Base-by-base conservation (phyloP, 1,140 invertebrate genomes). In the Drosophila pachea region DNA sequence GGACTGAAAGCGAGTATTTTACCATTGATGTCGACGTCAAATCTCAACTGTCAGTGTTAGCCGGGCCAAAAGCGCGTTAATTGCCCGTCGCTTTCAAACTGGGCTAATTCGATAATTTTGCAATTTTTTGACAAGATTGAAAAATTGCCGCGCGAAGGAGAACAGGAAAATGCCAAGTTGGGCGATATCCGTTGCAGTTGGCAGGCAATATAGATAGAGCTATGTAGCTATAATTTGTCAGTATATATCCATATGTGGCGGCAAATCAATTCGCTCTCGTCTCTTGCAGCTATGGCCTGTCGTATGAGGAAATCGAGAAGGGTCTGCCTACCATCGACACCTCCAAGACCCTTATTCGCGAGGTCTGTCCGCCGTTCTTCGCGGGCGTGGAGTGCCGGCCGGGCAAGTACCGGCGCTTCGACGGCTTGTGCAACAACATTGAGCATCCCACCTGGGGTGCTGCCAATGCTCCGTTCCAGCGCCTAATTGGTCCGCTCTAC, bases 341-440 rank as follows among this genome's bases (percentile, higher is more conserved):
- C 0, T 95, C 95, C 5, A 96, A 96, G 76, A 97, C 97, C 0
- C 90, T 96, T 4, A 95, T 98, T 64, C 91, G 94, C 7, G 95
- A 97, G 70, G 93, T 97, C 0, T 98, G 97, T 86, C 96, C 96
- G 4, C 94, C 95, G 1, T 96, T 95, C 87, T 92, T 97, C 72
- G 94, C 95, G 1, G 94, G 95, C 59, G 95, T 97, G 1, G 94
- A 97, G 88, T 98, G 96, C 78, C 91, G 94, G 16, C 92, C 95
- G 4, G 95, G 95, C n/a, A 97, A 97, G 81, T 99, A 97, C 89
- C 91, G 97, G 3, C 91, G 96, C 5, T 93, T 94, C 56, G 96
- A 98, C 89, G 97, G 97, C 0, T 93, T 97, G 7, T 99, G 97
- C 90, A 99, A 97, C 64, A 99, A 99, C 88, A 90, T 98, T 40